Conservation (phyloP, 2,113 vertebrate genomes). For the Saccopteryx leptura region DNA sequence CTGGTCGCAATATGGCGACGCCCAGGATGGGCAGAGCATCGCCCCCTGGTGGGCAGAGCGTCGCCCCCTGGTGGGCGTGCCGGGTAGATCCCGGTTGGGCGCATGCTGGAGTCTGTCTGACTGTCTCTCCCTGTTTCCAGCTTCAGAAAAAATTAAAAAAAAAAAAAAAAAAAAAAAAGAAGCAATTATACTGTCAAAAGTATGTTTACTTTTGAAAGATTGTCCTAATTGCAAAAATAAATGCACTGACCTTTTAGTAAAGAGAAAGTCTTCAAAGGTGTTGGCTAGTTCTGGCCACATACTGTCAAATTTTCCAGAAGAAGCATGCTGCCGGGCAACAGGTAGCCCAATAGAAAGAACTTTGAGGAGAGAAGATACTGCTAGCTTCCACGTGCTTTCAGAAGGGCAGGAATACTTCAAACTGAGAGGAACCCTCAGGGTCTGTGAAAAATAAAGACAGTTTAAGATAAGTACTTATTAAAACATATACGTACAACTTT, state of each 20-base stretch:
- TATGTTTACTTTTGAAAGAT: not conserved
- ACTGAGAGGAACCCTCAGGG: slow-evolving; percentile 95
- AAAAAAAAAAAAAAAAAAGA: too few relatives aligned
- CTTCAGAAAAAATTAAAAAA: too few relatives aligned
- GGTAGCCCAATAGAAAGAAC: slow-evolving; percentile 97
- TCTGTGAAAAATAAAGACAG: slow-evolving; percentile 87
- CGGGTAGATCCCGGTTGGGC: too few relatives aligned
- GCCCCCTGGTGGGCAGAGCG: too few relatives aligned
- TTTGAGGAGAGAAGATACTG: slow-evolving; percentile 97
- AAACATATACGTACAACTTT: slow-evolving; percentile 15
- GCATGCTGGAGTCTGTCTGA: too few relatives aligned
- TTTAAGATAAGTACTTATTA: slow-evolving; percentile 31
- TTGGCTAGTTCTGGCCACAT: slow-evolving; percentile 99
- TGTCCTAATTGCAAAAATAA: slow-evolving; percentile 35
- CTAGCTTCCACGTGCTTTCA: slow-evolving; percentile 98
- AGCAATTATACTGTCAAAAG: not conserved
- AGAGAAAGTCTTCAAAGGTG: slow-evolving; percentile 98
- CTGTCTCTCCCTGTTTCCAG: too few relatives aligned
- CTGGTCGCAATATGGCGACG: too few relatives aligned
- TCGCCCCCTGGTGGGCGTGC: too few relatives aligned
- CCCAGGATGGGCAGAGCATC: too few relatives aligned
- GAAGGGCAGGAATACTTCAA: slow-evolving; percentile 98
- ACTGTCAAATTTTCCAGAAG: slow-evolving; percentile 97
- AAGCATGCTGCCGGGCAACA: slow-evolving; percentile 97
- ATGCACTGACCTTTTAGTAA: slow-evolving; percentile 96